These are phyloP conservation scores for Hydrochoerus hydrochaeris DNA, from an alignment of 2,113 vertebrate genomes.

Conservation along the genomic window DNA sequence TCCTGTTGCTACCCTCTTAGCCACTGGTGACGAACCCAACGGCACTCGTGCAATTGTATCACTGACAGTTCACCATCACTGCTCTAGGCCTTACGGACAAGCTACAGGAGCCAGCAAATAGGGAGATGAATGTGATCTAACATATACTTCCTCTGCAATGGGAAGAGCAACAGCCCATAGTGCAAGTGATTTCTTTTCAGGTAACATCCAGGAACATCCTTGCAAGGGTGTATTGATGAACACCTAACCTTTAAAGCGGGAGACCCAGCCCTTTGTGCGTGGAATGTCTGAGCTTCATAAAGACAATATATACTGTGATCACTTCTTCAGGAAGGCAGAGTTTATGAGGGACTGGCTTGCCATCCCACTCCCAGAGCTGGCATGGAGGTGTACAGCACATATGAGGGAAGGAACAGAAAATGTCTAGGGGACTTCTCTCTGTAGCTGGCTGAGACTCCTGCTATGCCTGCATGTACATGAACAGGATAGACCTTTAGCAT, in stretches of 20 bases:
- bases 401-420: background rate
- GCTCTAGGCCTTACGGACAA: rapidly evolving
- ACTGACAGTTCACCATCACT: background rate
- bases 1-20: background rate
- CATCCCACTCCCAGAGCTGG: background rate
- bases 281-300: background rate
- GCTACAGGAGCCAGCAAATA: background rate
- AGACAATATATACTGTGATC: background rate
- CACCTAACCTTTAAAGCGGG: rapidly evolving
- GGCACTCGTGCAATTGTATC: background rate
- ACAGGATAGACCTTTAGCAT: rapidly evolving
- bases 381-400: background rate
- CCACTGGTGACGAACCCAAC: background rate
- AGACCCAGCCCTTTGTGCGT: background rate
- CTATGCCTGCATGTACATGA: rapidly evolving
- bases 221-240: background rate
- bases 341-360: background rate
- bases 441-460: rapidly evolving
- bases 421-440: background rate
- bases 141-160: background rate
- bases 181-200: rapidly evolving
- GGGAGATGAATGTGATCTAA: background rate
- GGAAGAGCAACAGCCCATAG: background rate
- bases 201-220: background rate
- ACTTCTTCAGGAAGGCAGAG: background rate